Percentiles rank a stretch among this genome's conserved stretches.
Evolutionary conservation across 2,797 vertebrate genomes (phyloP).

Genomic region (Cossypha caffra): DNA sequence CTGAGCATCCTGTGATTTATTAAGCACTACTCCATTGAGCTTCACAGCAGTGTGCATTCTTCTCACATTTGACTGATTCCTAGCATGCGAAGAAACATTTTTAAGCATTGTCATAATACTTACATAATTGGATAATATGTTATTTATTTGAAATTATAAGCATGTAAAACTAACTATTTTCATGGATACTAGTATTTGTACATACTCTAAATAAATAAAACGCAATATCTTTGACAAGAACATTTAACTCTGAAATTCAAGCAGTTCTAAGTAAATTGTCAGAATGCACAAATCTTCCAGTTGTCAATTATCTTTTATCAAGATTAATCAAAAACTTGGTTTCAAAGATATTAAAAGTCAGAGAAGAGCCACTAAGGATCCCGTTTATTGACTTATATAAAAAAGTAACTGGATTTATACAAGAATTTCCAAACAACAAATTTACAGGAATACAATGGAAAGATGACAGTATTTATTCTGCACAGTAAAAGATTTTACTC

Average conservation of each 20-base stretch:
- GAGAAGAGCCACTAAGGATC: not conserved
- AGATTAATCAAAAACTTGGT: not conserved
- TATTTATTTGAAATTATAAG: not conserved
- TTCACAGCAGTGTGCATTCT: conserved; percentile 89
- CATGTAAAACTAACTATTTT: not conserved
- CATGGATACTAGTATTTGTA: not conserved
- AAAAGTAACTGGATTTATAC: not conserved
- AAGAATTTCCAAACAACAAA: not conserved
- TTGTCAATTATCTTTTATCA: not conserved
- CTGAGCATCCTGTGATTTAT: conserved; percentile 91
- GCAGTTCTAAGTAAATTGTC: not conserved
- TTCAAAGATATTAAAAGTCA: not conserved
- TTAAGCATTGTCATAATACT: not conserved
- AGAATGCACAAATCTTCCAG: not conserved
- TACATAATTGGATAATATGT: not conserved
- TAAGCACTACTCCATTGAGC: conserved; percentile 88
- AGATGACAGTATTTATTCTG: not conserved
- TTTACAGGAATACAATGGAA: not conserved
- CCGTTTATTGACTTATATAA: not conserved
- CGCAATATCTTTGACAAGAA: not conserved
- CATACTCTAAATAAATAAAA: not conserved
- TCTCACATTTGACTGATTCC: conserved; percentile 93
- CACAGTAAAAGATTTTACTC: not conserved
- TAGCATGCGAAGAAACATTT: conserved; percentile 49
- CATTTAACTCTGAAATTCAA: not conserved